Conservation (phyloP, 2,797 vertebrate genomes). For the Galaxias olidus region DNA sequence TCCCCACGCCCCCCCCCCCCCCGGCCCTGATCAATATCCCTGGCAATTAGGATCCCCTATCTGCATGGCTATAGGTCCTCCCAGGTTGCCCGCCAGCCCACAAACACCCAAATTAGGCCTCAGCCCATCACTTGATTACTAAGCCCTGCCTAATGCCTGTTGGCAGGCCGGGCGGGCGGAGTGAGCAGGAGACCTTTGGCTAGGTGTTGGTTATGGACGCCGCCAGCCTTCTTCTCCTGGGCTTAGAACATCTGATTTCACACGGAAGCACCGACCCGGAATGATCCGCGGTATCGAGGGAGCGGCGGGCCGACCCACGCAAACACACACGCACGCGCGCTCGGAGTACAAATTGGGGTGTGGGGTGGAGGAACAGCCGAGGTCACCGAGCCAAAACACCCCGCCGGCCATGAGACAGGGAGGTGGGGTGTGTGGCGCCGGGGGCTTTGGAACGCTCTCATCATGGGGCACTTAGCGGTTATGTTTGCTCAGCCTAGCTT, state of each 20-base stretch:
- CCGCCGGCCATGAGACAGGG: slow-evolving; percentile 9
- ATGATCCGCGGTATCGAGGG: slow-evolving; percentile 61
- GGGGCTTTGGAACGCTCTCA: neutral
- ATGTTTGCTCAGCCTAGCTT: neutral
- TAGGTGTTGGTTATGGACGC: slow-evolving; percentile 71
- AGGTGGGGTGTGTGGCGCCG: slow-evolving; percentile 12
- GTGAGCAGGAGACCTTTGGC: slow-evolving; percentile 78
- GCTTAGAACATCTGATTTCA: slow-evolving; percentile 76
- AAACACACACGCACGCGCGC: neutral
- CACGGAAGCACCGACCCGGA: slow-evolving; percentile 57
- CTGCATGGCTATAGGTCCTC: slow-evolving; percentile 81
- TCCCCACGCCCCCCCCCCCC: slow-evolving; percentile 68
- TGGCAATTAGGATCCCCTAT: slow-evolving; percentile 87
- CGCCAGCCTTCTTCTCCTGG: slow-evolving; percentile 48
- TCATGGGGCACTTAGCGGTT: slow-evolving; percentile 1
- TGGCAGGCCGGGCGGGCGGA: slow-evolving; percentile 74
- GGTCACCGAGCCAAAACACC: slow-evolving; percentile 30
- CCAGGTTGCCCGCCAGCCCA: slow-evolving; percentile 72
- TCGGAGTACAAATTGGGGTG: neutral
- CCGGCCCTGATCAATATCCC: slow-evolving; percentile 79
- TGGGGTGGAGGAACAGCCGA: slow-evolving; percentile 1
- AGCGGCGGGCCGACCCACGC: slow-evolving; percentile 35
- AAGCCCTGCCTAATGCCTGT: slow-evolving; percentile 82
- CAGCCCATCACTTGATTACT: slow-evolving; percentile 86
- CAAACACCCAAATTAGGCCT: slow-evolving; percentile 86